Evolutionary conservation across 2,113 vertebrate species (phyloP).

Genomic region (Crotalus horridus): DNA sequence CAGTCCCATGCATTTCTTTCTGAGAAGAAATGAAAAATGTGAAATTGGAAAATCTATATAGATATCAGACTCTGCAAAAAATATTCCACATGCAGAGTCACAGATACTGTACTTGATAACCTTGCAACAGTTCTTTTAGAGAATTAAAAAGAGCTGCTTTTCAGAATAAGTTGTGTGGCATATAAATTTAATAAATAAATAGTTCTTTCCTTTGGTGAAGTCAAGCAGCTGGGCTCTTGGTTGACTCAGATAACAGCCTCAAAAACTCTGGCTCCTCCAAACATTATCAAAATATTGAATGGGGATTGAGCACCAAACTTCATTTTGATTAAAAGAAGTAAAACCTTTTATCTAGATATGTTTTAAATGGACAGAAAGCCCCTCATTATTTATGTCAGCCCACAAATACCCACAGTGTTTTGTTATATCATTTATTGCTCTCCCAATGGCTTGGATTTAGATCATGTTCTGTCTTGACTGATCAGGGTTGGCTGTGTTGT

Average conservation of each 20-base stretch:
- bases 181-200: not conserved
- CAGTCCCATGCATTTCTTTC: not conserved
- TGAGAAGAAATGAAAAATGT: not conserved
- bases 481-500: not conserved
- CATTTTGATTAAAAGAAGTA: not conserved
- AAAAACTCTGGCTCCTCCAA: not conserved
- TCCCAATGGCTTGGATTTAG: not conserved
- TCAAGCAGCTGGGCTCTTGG: not conserved
- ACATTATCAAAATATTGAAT: not conserved
- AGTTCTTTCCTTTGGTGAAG: not conserved
- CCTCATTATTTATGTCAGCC: not conserved
- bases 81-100: not conserved
- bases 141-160: not conserved
- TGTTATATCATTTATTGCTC: not conserved
- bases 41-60: not conserved
- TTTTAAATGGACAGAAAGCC: not conserved
- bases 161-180: not conserved
- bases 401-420: not conserved
- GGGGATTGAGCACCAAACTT: not conserved
- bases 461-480: not conserved
- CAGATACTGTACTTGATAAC: not conserved
- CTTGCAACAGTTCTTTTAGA: not conserved
- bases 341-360: not conserved
- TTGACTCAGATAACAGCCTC: not conserved
- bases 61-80: not conserved